phyloP scores from a whole-genome alignment of 2,113 vertebrate genomes.

The Tonatia bakeri region DNA sequence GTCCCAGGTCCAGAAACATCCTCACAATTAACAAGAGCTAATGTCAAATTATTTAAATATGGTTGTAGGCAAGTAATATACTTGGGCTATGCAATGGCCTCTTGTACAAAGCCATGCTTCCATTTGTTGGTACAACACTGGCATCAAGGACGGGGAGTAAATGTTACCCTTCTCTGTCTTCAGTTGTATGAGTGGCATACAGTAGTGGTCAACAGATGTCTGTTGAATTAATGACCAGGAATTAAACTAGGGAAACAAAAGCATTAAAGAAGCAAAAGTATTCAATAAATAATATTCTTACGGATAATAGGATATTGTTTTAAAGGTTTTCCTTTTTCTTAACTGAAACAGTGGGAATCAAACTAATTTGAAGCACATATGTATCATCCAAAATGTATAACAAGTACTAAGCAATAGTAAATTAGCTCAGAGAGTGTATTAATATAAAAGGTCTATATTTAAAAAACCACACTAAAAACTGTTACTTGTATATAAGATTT shows the following conservation, averaged over 20 bases:
- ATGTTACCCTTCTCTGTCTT: not conserved
- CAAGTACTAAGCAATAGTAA: conserved; percentile 20
- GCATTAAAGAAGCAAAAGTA: conserved; percentile 2
- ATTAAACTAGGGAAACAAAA: not conserved
- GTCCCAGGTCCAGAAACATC: not conserved
- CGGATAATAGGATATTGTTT: not conserved
- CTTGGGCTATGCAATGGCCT: not conserved
- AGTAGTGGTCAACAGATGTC: not conserved
- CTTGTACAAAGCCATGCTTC: not conserved
- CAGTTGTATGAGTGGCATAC: not conserved
- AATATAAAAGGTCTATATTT: not conserved
- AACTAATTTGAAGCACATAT: conserved; percentile 9
- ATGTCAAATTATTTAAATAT: not conserved
- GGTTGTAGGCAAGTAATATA: not conserved
- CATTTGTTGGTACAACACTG: not conserved
- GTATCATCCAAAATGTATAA: not conserved
- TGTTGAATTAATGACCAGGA: not conserved
- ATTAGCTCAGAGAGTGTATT: not conserved
- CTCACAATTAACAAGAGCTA: not conserved
- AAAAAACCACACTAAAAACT: not conserved
- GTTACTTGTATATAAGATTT: not conserved
- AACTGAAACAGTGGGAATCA: not conserved
- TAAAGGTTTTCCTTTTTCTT: conserved; percentile 14
- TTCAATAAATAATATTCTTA: conserved; percentile 42
- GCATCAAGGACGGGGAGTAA: not conserved